Evolutionary conservation across 2,113 vertebrate species (phyloP), one percentile per base, ranked within the genome.

Genomic region (Bufo gargarizans): DNA sequence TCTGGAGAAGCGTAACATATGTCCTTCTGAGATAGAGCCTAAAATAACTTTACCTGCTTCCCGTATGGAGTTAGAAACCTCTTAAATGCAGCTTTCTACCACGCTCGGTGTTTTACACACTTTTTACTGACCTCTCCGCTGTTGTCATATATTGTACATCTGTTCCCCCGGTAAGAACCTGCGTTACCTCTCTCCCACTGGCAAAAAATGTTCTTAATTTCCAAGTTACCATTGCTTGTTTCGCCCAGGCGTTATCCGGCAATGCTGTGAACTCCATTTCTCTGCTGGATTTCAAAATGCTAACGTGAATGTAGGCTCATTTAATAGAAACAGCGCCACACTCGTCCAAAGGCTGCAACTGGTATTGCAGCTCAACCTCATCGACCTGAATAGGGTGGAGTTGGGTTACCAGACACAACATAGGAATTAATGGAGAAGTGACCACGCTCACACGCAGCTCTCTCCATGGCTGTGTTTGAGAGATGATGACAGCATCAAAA

Each of bases 1-100:
- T 84, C 82, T 71, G 82, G 63, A 55, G 82, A 84, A 84, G 50
- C 47, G 13, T 55, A 84, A 84, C 82, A 84, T 84, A 84, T 84
- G 82, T 84, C 82, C 82, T 69, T 84, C 63, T 53, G 82, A 84
- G 82, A 84, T 43, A 33, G 63, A 69, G 82, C 63, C 63, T 84
- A 67, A 55, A 84, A 84, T 53, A 84, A 71, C 63, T 84, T 33
- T 84, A 84, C 65, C 82, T 84, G 63, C 47, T 71, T 71, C 65
- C 82, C 65, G 69, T 53, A 55, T 84, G 82, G 82, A 69, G 65
- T 55, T 71, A 53, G 55, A 71, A 67, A 83, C 49, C 65, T 83
- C 78, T 14, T 69, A 22, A 69, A 69, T 33, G 50, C 47, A 22
- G 82, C 17, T 67, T 53, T 83, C 81, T 47, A n/a, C 13, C 9